Base-by-base conservation (phyloP, 1,140 invertebrate genomes). In the Acromyrmex echinatior region DNA sequence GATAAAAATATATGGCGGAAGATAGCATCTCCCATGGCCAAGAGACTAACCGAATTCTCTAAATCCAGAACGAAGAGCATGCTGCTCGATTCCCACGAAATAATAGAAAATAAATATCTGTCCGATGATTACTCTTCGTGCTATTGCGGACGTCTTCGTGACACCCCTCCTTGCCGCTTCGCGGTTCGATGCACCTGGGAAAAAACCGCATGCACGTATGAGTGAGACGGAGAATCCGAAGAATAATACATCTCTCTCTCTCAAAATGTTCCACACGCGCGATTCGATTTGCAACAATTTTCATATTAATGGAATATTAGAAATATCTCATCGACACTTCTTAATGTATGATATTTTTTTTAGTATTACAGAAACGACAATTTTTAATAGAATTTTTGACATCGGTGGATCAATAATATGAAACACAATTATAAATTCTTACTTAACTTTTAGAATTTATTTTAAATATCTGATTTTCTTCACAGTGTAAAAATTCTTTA, bases 51-150 rank as follows among this genome's bases (percentile, higher is more conserved):
- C 70, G 63, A 56, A 66, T 49, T 71, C 74, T 77, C 86, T 58
- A 86, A 91, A 87, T 92, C 87, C 86, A 84, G 71, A 89, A 90
- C 66, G 62, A 68, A 58, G 39, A 68, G 68, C 92, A 86, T 82
- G 86, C 87, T 89, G 87, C 81, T 78, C 68, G 79, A 88, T 92
- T 93, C 92, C 91, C 92, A 93, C 87, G 92, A 91, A 92, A 92
- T 91, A 92, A 93, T 93, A 89, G 90, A 89, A 92, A 93, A 91
- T 93, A 93, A 93, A 93, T 92, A 93, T 92, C 88, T 89, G 71
- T 73, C 84, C 86, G 89, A 92, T 90, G 87, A 92, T 91, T 90
- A 86, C 66, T 86, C 86, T 90, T 91, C 86, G 88, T 87, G 81
- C 56, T 78, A 74, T 63, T 86, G 84, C 82, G 60, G 39, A 78